Conservation (phyloP, 1,140 invertebrate species). For the Aphidius ervi region DNA sequence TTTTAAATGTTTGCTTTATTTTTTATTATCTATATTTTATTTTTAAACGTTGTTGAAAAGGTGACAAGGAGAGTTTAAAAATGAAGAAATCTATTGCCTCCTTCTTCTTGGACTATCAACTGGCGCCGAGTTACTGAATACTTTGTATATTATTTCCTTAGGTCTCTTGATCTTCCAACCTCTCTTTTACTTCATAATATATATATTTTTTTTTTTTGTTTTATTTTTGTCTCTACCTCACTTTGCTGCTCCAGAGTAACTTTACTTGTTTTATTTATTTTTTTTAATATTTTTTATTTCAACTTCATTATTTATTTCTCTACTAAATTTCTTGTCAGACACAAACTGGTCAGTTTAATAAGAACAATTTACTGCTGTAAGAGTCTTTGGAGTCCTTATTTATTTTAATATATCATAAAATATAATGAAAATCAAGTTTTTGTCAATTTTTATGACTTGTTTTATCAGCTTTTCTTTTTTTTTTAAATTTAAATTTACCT, state of each 20-base stretch:
- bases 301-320: slow-evolving; percentile 34
- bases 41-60: slow-evolving; percentile 13
- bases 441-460: slow-evolving; percentile 1
- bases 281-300: slow-evolving; percentile 41
- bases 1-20: too few relatives aligned
- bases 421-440: not conserved
- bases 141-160: slow-evolving; percentile 27
- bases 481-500: not conserved
- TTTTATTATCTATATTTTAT: slow-evolving; percentile 26
- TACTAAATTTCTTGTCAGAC: slow-evolving; percentile 37
- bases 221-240: slow-evolving; percentile 3
- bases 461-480: not conserved
- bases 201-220: slow-evolving; percentile 5
- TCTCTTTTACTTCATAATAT: not conserved
- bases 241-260: too few relatives aligned
- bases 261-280: not conserved
- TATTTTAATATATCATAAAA: slow-evolving; percentile 1
- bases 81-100: too few relatives aligned
- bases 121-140: slow-evolving; percentile 23
- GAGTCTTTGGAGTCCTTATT: not conserved
- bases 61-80: not conserved
- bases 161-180: slow-evolving; percentile 5
- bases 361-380: slow-evolving; percentile 17
- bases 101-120: slow-evolving; percentile 19
- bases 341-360: slow-evolving; percentile 15